Evolutionary conservation across 2,113 vertebrate genomes (phyloP).

Genomic region (Perca fluviatilis): DNA sequence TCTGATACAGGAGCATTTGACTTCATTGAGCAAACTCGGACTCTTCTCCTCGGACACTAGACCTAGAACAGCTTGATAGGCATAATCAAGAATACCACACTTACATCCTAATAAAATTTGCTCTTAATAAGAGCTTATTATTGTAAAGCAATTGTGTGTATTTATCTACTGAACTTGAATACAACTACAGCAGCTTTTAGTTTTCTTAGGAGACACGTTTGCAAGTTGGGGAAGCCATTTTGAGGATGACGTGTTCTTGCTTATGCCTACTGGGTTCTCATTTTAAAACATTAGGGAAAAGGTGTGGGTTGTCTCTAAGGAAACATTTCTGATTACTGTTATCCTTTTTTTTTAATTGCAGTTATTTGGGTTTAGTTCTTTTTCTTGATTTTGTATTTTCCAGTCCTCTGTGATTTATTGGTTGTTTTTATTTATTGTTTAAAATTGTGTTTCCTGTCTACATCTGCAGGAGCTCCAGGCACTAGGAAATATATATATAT

Average conservation of each 20-base stretch:
- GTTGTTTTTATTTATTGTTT: constrained; percentile 33
- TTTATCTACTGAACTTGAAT: constrained; percentile 42
- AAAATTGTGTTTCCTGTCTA: neutral
- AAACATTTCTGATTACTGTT: constrained; percentile 16
- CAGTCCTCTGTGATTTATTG: constrained; percentile 18
- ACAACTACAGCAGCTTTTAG: constrained; percentile 11
- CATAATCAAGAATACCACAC: constrained; percentile 39
- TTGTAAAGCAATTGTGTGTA: constrained; percentile 51
- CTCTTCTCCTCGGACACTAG: constrained; percentile 14
- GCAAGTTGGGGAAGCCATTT: neutral
- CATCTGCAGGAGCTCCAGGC: neutral
- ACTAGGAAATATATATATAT: neutral
- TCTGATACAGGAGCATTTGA: constrained; percentile 12
- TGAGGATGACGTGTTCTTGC: constrained; percentile 22
- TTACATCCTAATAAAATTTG: constrained; percentile 33
- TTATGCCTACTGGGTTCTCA: constrained; percentile 2
- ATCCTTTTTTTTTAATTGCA: neutral
- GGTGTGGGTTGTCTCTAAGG: constrained; percentile 8
- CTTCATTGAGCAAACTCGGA: constrained; percentile 4
- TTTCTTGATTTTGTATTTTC: constrained; percentile 8
- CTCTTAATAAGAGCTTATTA: constrained; percentile 64
- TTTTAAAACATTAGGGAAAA: constrained; percentile 5
- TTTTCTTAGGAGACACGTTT: constrained; percentile 18
- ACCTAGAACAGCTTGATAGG: constrained; percentile 15
- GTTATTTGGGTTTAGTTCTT: constrained; percentile 14